Conservation (phyloP, 1,140 invertebrate genomes). For the Drosophila parvula region DNA sequence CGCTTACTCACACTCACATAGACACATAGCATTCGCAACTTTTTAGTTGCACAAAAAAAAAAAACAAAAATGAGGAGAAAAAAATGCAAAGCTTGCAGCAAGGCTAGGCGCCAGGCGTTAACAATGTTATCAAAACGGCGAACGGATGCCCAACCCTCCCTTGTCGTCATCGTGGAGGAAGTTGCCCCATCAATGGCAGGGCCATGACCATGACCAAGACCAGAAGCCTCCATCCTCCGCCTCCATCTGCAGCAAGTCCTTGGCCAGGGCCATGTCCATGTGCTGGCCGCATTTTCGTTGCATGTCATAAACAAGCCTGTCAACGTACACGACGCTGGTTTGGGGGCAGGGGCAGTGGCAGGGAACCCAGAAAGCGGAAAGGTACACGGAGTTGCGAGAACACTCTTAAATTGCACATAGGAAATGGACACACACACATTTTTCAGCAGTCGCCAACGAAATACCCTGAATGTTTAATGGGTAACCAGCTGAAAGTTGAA, state of each 20-base stretch:
- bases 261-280: conserved; percentile 6
- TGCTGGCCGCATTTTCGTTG: conserved; percentile 47
- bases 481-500: neutral
- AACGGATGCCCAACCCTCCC: conserved; percentile 12
- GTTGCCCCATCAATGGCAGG: conserved; percentile 18
- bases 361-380: conserved; percentile 1
- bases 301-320: conserved; percentile 56
- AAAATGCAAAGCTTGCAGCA: conserved; percentile 41
- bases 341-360: neutral
- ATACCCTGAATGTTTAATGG: conserved; percentile 5
- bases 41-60: conserved; percentile 60
- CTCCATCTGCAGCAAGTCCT: neutral
- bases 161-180: neutral
- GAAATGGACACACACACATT: conserved; percentile 21
- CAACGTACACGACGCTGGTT: neutral
- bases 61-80: neutral
- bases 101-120: conserved; percentile 23
- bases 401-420: conserved; percentile 16
- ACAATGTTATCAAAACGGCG: conserved; percentile 52
- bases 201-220: conserved; percentile 32
- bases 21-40: conserved; percentile 38
- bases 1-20: conserved; percentile 21
- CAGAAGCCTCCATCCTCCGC: conserved; percentile 1
- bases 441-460: neutral
- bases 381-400: neutral